Conservation (phyloP, 1,140 invertebrate genomes). For the Tribolium madens region DNA sequence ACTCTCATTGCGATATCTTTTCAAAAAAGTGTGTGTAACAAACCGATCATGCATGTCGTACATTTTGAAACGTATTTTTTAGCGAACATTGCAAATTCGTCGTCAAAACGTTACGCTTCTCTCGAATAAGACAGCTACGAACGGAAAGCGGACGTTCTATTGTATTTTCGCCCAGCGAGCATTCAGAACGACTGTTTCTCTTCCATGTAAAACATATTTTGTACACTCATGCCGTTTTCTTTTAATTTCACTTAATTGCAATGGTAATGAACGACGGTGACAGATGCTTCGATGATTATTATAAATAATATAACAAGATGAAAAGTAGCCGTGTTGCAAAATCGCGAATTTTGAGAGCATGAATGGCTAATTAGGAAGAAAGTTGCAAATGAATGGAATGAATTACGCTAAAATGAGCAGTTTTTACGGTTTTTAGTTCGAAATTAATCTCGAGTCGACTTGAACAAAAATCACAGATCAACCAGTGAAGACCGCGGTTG, state of each 20-base stretch:
- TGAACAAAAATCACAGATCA: neutral
- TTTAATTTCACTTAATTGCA: constrained; percentile 29
- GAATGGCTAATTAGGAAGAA: constrained; percentile 11
- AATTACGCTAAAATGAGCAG: neutral
- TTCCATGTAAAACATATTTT: constrained; percentile 18
- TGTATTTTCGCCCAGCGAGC: constrained; percentile 12
- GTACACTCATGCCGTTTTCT: neutral
- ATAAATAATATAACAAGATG: no score
- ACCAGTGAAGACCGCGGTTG: constrained; percentile 6
- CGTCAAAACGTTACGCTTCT: constrained; percentile 43
- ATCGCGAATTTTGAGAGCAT: constrained; percentile 16
- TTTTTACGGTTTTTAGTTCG: neutral
- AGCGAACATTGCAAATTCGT: constrained; percentile 42
- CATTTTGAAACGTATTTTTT: constrained; percentile 38
- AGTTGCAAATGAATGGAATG: constrained; percentile 3
- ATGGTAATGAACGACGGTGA: neutral
- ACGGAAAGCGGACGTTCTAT: constrained; percentile 25
- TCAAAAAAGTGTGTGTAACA: constrained; percentile 44
- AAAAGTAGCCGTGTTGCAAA: neutral
- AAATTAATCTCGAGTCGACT: neutral
- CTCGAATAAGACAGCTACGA: constrained; percentile 41
- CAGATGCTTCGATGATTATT: no score
- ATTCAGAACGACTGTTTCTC: constrained; percentile 5
- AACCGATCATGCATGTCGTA: constrained; percentile 23
- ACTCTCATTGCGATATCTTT: constrained; percentile 3